These are phyloP conservation scores for Leucozona laternaria DNA, from an alignment of 2,888 invertebrate species.

Conservation along the genomic window DNA sequence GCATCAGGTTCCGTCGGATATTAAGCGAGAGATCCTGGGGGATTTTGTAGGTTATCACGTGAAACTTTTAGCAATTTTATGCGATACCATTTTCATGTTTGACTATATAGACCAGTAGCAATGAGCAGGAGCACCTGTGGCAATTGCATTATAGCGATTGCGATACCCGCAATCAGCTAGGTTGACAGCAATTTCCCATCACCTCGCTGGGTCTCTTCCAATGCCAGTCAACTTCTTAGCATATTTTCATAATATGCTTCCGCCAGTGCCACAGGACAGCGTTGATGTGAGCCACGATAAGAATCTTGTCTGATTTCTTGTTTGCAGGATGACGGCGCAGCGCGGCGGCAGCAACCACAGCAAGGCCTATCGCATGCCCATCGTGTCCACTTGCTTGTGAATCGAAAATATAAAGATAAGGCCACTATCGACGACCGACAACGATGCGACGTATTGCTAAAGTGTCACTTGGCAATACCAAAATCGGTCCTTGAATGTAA, in stretches of 20 bases:
- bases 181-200: slow-evolving; percentile 66
- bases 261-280: slow-evolving; percentile 25
- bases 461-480: slow-evolving; percentile 52
- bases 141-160: slow-evolving; percentile 28
- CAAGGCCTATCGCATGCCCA: slow-evolving; percentile 56
- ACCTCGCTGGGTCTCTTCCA: slow-evolving; percentile 19
- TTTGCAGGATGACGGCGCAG: slow-evolving; percentile 27
- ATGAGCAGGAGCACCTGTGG: slow-evolving; percentile 45
- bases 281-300: slow-evolving; percentile 54
- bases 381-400: slow-evolving; percentile 68
- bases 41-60: slow-evolving; percentile 69
- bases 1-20: slow-evolving; percentile 29
- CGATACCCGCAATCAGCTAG: slow-evolving; percentile 38
- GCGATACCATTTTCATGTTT: slow-evolving; percentile 66
- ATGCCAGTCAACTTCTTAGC: slow-evolving; percentile 56
- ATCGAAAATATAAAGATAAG: slow-evolving; percentile 68
- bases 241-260: slow-evolving; percentile 73
- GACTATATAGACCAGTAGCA: slow-evolving; percentile 38
- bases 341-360: neutral
- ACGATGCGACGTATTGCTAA: slow-evolving; percentile 30
- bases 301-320: slow-evolving; percentile 69
- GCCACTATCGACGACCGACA: slow-evolving; percentile 36
- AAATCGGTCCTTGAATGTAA: slow-evolving; percentile 60
- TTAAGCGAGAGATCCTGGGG: slow-evolving; percentile 64
- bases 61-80: slow-evolving; percentile 62